phyloP scores from a whole-genome alignment of 2,113 vertebrate genomes.

The Halcyon senegalensis region DNA sequence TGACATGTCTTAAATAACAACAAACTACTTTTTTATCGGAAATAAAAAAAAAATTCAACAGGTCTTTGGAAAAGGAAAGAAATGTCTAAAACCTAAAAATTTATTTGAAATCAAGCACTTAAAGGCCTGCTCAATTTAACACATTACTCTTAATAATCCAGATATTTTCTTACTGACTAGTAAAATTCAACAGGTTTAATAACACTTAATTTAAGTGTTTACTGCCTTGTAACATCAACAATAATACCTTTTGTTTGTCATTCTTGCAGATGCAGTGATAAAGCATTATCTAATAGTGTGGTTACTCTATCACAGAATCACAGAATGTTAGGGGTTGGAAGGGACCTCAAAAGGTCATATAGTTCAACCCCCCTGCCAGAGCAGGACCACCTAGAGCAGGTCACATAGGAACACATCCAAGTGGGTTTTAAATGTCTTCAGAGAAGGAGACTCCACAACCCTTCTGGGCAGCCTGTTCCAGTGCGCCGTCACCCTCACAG shows the following conservation, averaged over 20 bases:
- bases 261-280: not conserved
- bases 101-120: not conserved
- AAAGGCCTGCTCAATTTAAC: not conserved
- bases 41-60: not conserved
- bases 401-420: too few species aligned
- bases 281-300: not conserved
- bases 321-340: not conserved
- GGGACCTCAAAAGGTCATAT: not conserved
- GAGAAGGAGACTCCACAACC: too few species aligned
- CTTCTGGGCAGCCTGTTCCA: too few species aligned
- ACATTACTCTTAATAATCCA: not conserved
- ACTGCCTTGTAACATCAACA: not conserved
- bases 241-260: not conserved
- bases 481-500: too few species aligned
- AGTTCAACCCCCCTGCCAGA: not conserved
- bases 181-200: not conserved
- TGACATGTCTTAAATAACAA: not conserved
- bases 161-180: not conserved
- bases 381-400: not conserved
- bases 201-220: not conserved
- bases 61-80: not conserved
- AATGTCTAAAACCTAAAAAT: not conserved
- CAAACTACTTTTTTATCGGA: not conserved
- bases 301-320: not conserved
- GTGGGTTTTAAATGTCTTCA: too few species aligned